These are phyloP conservation scores for Craniophora ligustri DNA, from an alignment of 2,888 invertebrate genomes.

Conservation along the genomic window DNA sequence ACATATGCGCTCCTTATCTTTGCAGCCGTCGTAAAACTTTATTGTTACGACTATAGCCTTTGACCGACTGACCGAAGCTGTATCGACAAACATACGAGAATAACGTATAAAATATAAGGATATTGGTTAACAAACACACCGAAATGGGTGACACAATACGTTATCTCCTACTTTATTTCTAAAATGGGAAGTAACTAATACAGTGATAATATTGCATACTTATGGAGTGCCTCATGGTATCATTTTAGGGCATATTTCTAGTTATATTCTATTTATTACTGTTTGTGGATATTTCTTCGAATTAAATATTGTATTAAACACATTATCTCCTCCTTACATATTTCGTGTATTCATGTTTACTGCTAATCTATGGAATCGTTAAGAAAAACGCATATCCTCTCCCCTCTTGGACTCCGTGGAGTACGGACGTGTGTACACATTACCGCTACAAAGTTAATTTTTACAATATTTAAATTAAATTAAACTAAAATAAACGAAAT, in stretches of 20 bases:
- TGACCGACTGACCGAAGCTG: slow-evolving; percentile 43
- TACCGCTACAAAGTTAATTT: no score
- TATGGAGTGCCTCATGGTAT: neutral
- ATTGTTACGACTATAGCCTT: slow-evolving; percentile 30
- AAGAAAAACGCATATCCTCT: no score
- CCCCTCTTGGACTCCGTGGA: no score
- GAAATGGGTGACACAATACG: neutral
- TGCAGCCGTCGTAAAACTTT: slow-evolving; percentile 45
- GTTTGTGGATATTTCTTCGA: no score
- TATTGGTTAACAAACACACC: neutral
- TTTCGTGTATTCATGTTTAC: no score
- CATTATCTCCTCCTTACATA: no score
- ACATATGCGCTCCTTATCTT: slow-evolving; percentile 43
- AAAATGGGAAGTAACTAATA: neutral
- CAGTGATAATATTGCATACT: neutral
- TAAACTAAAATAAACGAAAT: no score
- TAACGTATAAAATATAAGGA: slow-evolving; percentile 10
- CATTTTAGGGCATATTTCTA: neutral
- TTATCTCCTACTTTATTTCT: neutral
- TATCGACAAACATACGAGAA: slow-evolving; percentile 22
- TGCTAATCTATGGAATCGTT: no score
- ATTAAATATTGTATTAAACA: no score
- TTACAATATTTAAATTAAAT: no score
- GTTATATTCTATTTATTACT: no score
- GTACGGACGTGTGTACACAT: no score